Percentiles rank a stretch among this genome's conserved stretches.
phyloP scores from a whole-genome alignment of 2,888 invertebrate species.

The Pterostichus madidus region DNA sequence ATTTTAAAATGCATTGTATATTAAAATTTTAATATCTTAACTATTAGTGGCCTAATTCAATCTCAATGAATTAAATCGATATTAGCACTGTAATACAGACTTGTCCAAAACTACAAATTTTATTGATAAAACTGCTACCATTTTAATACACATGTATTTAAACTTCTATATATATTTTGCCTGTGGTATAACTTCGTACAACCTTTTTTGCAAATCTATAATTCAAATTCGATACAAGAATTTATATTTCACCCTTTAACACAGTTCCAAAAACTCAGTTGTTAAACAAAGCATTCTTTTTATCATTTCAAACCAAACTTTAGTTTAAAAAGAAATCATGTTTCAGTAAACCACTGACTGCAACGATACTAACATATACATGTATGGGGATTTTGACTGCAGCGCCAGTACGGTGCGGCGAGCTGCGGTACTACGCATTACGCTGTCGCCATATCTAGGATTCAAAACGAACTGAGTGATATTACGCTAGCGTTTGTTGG shows the following conservation, averaged over 20 bases:
- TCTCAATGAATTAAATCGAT: no score
- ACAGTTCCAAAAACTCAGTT: background rate
- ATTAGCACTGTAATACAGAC: no score
- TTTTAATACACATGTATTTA: no score
- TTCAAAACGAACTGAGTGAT: background rate
- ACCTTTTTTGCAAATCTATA: background rate
- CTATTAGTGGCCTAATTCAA: no score
- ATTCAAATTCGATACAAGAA: slow-evolving; percentile 22
- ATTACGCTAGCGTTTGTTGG: slow-evolving; percentile 13
- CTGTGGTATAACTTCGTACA: no score
- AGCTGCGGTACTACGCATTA: slow-evolving; percentile 50
- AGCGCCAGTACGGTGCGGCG: slow-evolving; percentile 23
- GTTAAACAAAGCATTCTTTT: slow-evolving; percentile 41
- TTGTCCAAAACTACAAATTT: no score
- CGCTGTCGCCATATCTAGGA: slow-evolving; percentile 35
- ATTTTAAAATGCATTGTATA: no score
- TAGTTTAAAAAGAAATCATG: slow-evolving; percentile 47
- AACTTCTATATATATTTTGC: no score
- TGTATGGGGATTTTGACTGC: slow-evolving; percentile 21
- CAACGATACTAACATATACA: slow-evolving; percentile 26
- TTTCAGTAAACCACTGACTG: slow-evolving; percentile 22
- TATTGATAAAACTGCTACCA: no score
- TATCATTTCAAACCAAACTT: background rate
- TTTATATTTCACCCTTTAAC: slow-evolving; percentile 14
- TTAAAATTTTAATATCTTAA: no score